Base-by-base conservation (phyloP, 2,888 invertebrate genomes). In the Drosophila fungiperda region DNA sequence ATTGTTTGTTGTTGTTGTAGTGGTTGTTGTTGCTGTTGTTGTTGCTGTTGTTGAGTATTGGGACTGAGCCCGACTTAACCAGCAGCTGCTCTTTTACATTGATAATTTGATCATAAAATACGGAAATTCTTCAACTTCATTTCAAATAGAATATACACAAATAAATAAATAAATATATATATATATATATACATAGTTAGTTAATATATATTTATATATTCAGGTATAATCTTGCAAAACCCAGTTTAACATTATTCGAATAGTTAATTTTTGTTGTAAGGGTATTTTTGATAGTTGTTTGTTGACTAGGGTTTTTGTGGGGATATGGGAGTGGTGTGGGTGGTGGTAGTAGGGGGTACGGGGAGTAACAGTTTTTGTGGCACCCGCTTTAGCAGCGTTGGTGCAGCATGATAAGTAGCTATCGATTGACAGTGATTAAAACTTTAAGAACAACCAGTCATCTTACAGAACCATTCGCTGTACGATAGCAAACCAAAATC, bases 391-490 rank as follows among this genome's bases (percentile, higher is more conserved):
- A 42, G 53, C 68, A 61, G 61, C 78, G 70, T 68, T 78, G 71
- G 73, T 81, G 82, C 80, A 83, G 82, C 85, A 83, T 87, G 87
- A 86, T 87, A 87, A 87, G 87, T 87, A 87, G 86, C 86, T 87
- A 87, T 87, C 87, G 87, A 87, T 87, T 87, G 87, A 87, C 87
- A 87, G 86, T 87, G 87, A 87, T 87, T 87, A 87, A 87, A 87
- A 87, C 87, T 87, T 87, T 87, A 82, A 87, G 87, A 87, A 86
- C 86, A 87, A 87, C 87, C 85, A 87, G 83, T 85, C 84, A 85
- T 84, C 87, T 86, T 82, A 72, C 83, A 84, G 66, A 81, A 83
- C 68, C 76, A 72, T 66, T 62, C 36, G 42, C 32, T 40, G 9
- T 45, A 9, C 55, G 50, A 54, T 45, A 52, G 50, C 54, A 55